Conservation (phyloP, 2,797 vertebrate species). For the Petrocephalus sullivani region DNA sequence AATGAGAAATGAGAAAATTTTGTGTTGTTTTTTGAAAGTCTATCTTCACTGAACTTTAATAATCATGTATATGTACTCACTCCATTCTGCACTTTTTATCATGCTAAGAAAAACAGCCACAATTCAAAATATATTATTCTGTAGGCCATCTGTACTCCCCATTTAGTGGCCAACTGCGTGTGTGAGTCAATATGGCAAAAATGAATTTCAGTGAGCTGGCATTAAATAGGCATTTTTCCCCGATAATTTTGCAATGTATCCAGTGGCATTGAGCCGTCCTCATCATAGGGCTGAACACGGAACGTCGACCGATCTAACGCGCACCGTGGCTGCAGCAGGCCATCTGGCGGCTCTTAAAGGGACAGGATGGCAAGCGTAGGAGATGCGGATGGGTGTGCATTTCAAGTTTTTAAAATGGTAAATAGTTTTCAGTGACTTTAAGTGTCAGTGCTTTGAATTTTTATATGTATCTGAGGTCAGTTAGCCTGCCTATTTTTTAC, state of each 20-base stretch:
- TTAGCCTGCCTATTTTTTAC: slow-evolving; percentile 25
- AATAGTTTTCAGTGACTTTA: slow-evolving; percentile 42
- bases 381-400: background rate
- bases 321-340: background rate
- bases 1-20: background rate
- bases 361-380: background rate
- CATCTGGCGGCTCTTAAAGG: background rate
- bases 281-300: background rate
- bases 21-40: background rate
- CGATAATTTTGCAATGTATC: slow-evolving; percentile 6
- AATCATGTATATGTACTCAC: background rate
- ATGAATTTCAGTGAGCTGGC: background rate
- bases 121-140: background rate
- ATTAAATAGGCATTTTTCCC: background rate
- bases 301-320: background rate
- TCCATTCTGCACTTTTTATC: background rate
- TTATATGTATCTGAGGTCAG: slow-evolving; percentile 31
- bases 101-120: background rate
- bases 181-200: background rate
- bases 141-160: background rate
- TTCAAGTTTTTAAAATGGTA: slow-evolving; percentile 32
- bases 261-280: background rate
- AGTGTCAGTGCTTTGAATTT: slow-evolving; percentile 28
- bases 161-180: background rate
- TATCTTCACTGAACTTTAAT: background rate